Evolutionary conservation across 2,888 invertebrate genomes (phyloP), one percentile per base, ranked within the genome.

Genomic region (Dasypogon diadema): DNA sequence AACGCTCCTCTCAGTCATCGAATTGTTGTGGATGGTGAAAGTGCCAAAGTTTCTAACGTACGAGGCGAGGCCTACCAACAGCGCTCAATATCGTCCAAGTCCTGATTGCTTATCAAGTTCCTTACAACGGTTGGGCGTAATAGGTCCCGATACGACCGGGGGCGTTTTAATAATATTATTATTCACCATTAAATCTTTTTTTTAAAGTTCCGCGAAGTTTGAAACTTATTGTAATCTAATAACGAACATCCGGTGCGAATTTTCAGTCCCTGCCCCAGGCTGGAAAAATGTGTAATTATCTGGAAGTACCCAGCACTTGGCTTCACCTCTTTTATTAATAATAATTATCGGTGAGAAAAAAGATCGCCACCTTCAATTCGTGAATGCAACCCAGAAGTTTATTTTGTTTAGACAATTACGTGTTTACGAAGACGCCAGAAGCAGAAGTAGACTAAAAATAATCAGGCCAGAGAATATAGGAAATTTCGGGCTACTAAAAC

Each of bases 21-120:
- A 46, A 22, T 65, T 42, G 65, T 42, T 24, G 65, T 65, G 65
- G 14, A 42, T 65, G 24, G 46, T 22, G 24, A 37, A 22, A 65
- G 26, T 37, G 46, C 22, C 6, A n/a, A 65, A 65, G 5, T 12
- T 12, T 42, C n/a, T 30, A 5, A 42, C n/a, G 8, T 42, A 42
- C 12, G 8, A 12, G 42, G n/a, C 42, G 42, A 6, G 42, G 8
- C 42, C 42, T 42, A 12, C 2, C 2, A 42, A 42, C 8, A 42
- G 42, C 42, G 12, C 42, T 3, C 42, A 42, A 42, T 42, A 42
- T 42, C n/a, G 42, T n/a, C 42, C n/a, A 42, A 42, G 42, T 12
- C 42, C n/a, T 42, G 42, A 12, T 42, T 42, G 42, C n/a, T 42
- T 42, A 42, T n/a, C 42, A 42, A 42, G 42, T 42, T 42, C 42